Conservation (phyloP, 30 jellyfish, hydroid and myxozoan genomes). For the Cassiopea andromeda region DNA sequence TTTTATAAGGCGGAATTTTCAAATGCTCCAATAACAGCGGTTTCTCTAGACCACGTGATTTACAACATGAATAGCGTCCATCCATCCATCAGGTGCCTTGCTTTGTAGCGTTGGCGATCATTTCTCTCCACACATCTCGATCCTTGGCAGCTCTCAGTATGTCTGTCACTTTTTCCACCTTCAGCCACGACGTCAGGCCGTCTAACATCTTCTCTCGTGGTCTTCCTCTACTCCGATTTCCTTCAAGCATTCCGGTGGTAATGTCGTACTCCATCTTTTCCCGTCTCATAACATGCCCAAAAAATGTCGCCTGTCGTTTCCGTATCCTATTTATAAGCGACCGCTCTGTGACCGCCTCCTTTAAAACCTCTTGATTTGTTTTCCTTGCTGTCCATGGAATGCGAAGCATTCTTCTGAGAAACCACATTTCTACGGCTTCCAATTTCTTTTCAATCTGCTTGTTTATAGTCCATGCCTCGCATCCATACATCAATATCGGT, state of each 20-base stretch:
- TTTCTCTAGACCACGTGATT: too few relatives aligned
- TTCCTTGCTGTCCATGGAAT: background rate
- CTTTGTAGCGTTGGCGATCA: background rate
- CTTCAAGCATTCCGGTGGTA: background rate
- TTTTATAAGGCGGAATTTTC: too few relatives aligned
- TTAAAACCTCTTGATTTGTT: background rate
- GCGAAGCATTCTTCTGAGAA: background rate
- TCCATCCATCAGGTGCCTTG: background rate
- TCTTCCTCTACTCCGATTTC: background rate
- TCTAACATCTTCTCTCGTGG: background rate
- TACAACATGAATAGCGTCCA: too few relatives aligned
- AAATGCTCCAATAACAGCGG: too few relatives aligned
- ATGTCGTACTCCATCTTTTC: background rate
- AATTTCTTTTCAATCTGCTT: background rate
- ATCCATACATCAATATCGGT: background rate
- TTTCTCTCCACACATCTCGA: background rate
- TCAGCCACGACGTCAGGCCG: background rate
- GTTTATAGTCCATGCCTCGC: background rate
- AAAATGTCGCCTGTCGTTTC: background rate
- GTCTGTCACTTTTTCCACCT: background rate
- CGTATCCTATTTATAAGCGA: background rate
- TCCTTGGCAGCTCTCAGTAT: background rate
- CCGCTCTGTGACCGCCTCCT: background rate
- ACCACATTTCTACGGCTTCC: background rate
- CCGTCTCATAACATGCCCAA: background rate